Conservation (phyloP, 2,113 vertebrate genomes). For the Trochalopteron elliotii region DNA sequence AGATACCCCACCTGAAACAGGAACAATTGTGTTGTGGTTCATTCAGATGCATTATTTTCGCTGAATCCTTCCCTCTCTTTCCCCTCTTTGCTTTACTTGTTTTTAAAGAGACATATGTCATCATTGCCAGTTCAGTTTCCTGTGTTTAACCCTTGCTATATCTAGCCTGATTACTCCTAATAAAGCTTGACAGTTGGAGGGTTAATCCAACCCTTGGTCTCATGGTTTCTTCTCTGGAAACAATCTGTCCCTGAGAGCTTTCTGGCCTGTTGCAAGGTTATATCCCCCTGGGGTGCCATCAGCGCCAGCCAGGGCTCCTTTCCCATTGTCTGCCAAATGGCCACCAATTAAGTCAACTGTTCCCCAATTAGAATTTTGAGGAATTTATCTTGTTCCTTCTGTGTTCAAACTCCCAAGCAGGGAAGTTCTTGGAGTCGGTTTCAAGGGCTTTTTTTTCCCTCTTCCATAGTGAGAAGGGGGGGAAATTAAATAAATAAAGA, state of each 20-base stretch:
- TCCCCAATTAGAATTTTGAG: slow-evolving; percentile 97
- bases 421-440: slow-evolving; percentile 87
- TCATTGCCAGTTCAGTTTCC: slow-evolving; percentile 70
- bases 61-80: not conserved
- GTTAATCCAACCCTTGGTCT: slow-evolving; percentile 81
- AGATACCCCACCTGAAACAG: slow-evolving; percentile 41
- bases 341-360: slow-evolving; percentile 98
- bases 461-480: slow-evolving; percentile 38
- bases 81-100: not conserved
- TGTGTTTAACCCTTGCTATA: slow-evolving; percentile 76
- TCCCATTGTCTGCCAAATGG: slow-evolving; percentile 96
- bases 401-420: slow-evolving; percentile 79
- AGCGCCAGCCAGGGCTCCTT: slow-evolving; percentile 85
- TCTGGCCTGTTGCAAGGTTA: slow-evolving; percentile 89
- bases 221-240: slow-evolving; percentile 93
- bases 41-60: slow-evolving; percentile 7
- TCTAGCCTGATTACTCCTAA: slow-evolving; percentile 77
- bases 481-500: slow-evolving; percentile 81
- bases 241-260: slow-evolving; percentile 88
- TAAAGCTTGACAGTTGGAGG: slow-evolving; percentile 82
- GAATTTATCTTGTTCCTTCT: slow-evolving; percentile 89
- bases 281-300: slow-evolving; percentile 91
- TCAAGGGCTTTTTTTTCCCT: slow-evolving; percentile 60
- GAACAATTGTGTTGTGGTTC: slow-evolving; percentile 22
- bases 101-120: slow-evolving; percentile 68